phyloP scores from a whole-genome alignment of 2,113 vertebrate species.

The Corapipo altera region DNA sequence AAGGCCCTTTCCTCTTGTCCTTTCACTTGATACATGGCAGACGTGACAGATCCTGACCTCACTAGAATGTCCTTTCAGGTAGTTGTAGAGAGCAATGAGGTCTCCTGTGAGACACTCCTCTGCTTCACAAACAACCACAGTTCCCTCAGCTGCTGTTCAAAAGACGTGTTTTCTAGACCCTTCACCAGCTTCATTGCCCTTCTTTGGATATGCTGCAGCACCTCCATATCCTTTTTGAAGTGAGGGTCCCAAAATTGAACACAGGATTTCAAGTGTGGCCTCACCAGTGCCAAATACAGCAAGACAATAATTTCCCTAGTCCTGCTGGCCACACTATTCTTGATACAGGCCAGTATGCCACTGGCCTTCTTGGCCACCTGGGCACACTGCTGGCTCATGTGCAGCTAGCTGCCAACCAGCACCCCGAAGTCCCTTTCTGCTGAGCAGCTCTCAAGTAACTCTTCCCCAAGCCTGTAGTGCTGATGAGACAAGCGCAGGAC shows the following conservation, averaged over 20 bases:
- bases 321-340: background rate
- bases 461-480: background rate
- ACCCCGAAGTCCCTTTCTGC: background rate
- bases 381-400: background rate
- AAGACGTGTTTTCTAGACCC: background rate
- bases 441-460: background rate
- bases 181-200: background rate
- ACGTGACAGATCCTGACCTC: background rate
- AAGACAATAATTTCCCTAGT: too few species aligned
- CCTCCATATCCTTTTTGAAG: background rate
- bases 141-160: background rate
- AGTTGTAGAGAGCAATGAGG: background rate
- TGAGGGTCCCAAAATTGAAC: background rate
- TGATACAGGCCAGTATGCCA: background rate
- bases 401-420: background rate
- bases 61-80: background rate
- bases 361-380: fast-evolving
- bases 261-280: background rate
- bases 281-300: background rate
- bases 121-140: background rate
- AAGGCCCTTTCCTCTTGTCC: background rate
- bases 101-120: background rate
- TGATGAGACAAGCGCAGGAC: background rate
- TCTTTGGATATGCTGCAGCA: background rate
- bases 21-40: background rate